These are phyloP conservation scores for Stratiomys singularior DNA, from an alignment of 2,888 invertebrate species.

Conservation along the genomic window DNA sequence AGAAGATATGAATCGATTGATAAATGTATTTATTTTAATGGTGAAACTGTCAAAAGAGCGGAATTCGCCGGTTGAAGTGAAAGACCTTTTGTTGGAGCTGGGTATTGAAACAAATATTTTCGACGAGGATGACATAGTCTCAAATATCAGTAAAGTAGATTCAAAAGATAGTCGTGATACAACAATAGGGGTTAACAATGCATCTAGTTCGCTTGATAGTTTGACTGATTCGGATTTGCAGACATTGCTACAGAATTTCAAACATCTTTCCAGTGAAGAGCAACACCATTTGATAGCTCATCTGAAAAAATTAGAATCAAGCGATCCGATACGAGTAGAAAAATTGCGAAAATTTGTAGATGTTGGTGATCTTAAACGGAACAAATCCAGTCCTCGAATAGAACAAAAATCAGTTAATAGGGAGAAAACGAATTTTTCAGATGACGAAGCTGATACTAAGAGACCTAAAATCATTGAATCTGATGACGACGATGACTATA, in stretches of 20 bases:
- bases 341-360: slow-evolving; percentile 80
- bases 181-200: slow-evolving; percentile 48
- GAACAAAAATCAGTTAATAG: slow-evolving; percentile 43
- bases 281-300: slow-evolving; percentile 85
- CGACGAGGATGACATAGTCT: slow-evolving; percentile 31
- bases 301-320: slow-evolving; percentile 81
- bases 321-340: slow-evolving; percentile 81
- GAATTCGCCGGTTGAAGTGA: slow-evolving; percentile 45
- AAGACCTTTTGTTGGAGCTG: slow-evolving; percentile 55
- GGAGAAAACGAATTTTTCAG: slow-evolving; percentile 52
- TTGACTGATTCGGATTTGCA: slow-evolving; percentile 84
- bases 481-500: slow-evolving; percentile 83
- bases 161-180: slow-evolving; percentile 26
- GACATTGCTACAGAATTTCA: slow-evolving; percentile 81
- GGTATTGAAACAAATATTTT: slow-evolving; percentile 52
- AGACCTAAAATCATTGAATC: slow-evolving; percentile 68
- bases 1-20: slow-evolving; percentile 80
- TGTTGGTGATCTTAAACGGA: slow-evolving; percentile 60
- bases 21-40: slow-evolving; percentile 81
- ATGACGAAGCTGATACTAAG: slow-evolving; percentile 55
- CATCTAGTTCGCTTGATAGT: slow-evolving; percentile 73
- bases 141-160: slow-evolving; percentile 39
- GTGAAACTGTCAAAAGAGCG: slow-evolving; percentile 70
- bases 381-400: slow-evolving; percentile 47
- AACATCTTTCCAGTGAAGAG: slow-evolving; percentile 82